Conservation (phyloP, 2,888 invertebrate species). For the Caenorhabditis uteleia region DNA sequence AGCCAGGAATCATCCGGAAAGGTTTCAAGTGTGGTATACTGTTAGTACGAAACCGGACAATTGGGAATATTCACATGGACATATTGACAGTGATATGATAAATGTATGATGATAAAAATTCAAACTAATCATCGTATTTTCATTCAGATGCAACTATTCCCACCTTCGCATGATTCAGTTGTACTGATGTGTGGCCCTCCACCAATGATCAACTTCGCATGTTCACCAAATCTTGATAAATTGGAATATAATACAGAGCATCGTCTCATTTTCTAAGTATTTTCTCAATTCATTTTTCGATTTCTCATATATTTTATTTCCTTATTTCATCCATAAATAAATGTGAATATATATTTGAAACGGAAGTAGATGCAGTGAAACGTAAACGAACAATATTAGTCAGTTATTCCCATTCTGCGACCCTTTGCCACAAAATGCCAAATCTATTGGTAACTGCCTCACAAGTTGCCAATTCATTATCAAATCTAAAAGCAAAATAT, state of each 20-base stretch:
- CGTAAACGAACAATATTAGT: too few relatives aligned
- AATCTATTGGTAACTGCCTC: constrained; percentile 37
- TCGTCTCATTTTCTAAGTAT: constrained; percentile 49
- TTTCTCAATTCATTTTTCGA: background rate
- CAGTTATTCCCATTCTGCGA: too few relatives aligned
- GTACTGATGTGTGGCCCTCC: constrained; percentile 96
- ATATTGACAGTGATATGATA: constrained; percentile 89
- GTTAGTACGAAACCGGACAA: constrained; percentile 83
- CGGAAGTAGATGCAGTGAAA: too few relatives aligned
- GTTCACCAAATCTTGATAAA: constrained; percentile 88
- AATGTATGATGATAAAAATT: too few relatives aligned
- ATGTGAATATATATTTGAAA: too few relatives aligned
- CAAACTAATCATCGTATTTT: too few relatives aligned
- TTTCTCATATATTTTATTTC: too few relatives aligned
- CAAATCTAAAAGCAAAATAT: constrained; percentile 58
- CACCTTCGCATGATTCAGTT: constrained; percentile 79
- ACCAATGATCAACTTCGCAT: constrained; percentile 94
- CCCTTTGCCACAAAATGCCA: too few relatives aligned
- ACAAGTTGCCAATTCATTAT: constrained; percentile 51
- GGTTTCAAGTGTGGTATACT: constrained; percentile 77
- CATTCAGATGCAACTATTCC: constrained; percentile 79
- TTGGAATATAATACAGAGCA: constrained; percentile 77
- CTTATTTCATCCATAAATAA: too few relatives aligned
- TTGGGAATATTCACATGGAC: constrained; percentile 76
- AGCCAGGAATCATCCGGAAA: constrained; percentile 38